Conservation (phyloP, 2,888 invertebrate species). For the Eristalis arbustorum region DNA sequence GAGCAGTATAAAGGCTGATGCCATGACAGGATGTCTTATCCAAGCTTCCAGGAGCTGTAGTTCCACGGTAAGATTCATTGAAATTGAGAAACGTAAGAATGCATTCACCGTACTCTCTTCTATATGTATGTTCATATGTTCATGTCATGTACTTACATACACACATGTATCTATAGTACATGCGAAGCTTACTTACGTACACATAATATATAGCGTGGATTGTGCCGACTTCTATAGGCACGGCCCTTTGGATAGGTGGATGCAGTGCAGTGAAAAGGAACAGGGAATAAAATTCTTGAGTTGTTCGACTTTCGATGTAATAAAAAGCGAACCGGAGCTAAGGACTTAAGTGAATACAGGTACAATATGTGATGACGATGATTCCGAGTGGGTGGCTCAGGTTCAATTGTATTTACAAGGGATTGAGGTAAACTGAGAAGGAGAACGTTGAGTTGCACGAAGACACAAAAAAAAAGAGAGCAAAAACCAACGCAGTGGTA, state of each 20-base stretch:
- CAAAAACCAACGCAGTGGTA: conserved; percentile 50
- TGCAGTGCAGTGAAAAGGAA: neutral
- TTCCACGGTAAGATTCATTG: conserved; percentile 56
- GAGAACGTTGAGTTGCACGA: conserved; percentile 55
- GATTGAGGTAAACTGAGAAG: conserved; percentile 68
- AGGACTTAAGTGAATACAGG: conserved; percentile 67
- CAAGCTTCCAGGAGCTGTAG: conserved; percentile 49
- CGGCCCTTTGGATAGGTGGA: neutral
- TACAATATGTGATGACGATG: conserved; percentile 38
- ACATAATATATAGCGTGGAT: neutral
- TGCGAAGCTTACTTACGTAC: neutral
- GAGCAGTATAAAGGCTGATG: conserved; percentile 61
- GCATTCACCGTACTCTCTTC: conserved; percentile 17
- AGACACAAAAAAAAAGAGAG: neutral
- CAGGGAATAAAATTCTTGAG: conserved; percentile 64
- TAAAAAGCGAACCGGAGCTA: conserved; percentile 58
- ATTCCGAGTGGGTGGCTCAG: conserved; percentile 25
- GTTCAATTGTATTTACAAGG: conserved; percentile 68
- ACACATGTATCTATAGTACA: neutral
- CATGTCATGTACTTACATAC: too few species aligned
- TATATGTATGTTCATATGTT: neutral
- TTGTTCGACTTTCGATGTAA: conserved; percentile 67
- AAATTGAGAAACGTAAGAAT: conserved; percentile 61
- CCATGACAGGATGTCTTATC: conserved; percentile 68
- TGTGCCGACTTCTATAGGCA: conserved; percentile 20